phyloP scores from a whole-genome alignment of 2,797 vertebrate species.

The Sebastes matsubarae region DNA sequence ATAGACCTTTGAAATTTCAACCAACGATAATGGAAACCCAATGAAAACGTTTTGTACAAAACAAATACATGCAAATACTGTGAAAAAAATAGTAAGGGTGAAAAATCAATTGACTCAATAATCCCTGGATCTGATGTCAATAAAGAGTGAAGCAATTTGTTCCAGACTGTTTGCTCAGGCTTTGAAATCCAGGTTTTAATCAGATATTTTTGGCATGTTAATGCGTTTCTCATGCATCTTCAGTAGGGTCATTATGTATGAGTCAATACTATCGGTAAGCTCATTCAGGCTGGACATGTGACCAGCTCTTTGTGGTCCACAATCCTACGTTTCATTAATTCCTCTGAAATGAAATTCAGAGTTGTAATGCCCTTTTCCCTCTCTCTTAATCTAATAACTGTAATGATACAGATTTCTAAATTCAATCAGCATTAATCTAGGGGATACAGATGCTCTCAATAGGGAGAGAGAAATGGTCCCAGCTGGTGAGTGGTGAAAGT shows the following conservation, averaged over 20 bases:
- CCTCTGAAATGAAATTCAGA: constrained; percentile 73
- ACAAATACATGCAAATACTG: constrained; percentile 8
- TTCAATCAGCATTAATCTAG: constrained; percentile 76
- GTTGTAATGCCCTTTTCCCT: constrained; percentile 58
- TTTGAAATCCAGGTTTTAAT: constrained; percentile 68
- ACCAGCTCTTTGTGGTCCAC: constrained; percentile 59
- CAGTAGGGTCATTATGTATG: constrained; percentile 72
- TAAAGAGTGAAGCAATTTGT: constrained; percentile 62
- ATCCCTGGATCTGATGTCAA: constrained; percentile 53
- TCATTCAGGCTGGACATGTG: constrained; percentile 71
- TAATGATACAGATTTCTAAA: constrained; percentile 77
- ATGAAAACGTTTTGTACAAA: neutral
- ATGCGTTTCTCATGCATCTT: constrained; percentile 71
- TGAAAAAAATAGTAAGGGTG: neutral
- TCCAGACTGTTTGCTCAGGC: constrained; percentile 60
- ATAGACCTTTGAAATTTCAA: neutral
- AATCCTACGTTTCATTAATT: constrained; percentile 73
- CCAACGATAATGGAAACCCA: neutral
- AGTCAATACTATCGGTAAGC: constrained; percentile 76
- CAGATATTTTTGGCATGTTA: constrained; percentile 68
- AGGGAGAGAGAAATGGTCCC: constrained; percentile 56
- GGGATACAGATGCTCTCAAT: constrained; percentile 66
- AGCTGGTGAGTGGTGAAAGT: constrained; percentile 59
- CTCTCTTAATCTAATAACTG: constrained; percentile 73
- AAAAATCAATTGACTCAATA: constrained; percentile 56